Evolutionary conservation across 2,113 vertebrate genomes (phyloP), one percentile per base, ranked within the genome.

Genomic region (Vireo altiloquus): DNA sequence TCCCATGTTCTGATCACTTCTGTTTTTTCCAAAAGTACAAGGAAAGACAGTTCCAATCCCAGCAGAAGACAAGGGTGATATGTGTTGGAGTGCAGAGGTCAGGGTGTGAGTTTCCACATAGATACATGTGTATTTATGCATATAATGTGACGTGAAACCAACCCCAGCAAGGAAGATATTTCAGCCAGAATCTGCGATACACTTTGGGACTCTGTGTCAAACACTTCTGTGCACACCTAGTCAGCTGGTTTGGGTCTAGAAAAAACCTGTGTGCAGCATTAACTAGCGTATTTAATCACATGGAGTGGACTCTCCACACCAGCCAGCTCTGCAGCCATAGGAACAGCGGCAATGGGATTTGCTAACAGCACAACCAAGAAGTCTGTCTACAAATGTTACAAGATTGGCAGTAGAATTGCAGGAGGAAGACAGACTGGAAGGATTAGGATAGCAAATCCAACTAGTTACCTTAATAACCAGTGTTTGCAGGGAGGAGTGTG

Each of bases 1-100:
- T 96, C 93, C 90, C 94, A 95, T 96, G 94, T 97, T 96, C 71
- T 68, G 65, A 86, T 74, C 37, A 24, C 25, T 92, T 90, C n/a
- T 90, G 2, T 66, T 92, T 92, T 90, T 93, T 92, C 82, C 82
- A 95, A 60, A 83, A 94, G 47, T 54, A 47, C 1, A 0, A 63
- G 78, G 33, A 88, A 90, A 63, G 28, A 27, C 63, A 46, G 28
- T 92, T 91, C 44, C 75, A 86, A 59, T 93, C 79, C 66, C 47
- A 92, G 27, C 11, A 90, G 66, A 88, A 92, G 82, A 78, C 47
- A 44, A 27, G 52, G 24, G 59, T 76, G 61, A 64, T 91, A 19
- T 3, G 22, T 63, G 30, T 82, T 84, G 71, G 80, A 90, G 64
- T 72, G 65, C 61, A 82, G 86, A 87, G 61, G 57, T 87, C 70